These are phyloP conservation scores for Seriola aureovittata DNA, from an alignment of 2,113 vertebrate species.

Conservation along the genomic window DNA sequence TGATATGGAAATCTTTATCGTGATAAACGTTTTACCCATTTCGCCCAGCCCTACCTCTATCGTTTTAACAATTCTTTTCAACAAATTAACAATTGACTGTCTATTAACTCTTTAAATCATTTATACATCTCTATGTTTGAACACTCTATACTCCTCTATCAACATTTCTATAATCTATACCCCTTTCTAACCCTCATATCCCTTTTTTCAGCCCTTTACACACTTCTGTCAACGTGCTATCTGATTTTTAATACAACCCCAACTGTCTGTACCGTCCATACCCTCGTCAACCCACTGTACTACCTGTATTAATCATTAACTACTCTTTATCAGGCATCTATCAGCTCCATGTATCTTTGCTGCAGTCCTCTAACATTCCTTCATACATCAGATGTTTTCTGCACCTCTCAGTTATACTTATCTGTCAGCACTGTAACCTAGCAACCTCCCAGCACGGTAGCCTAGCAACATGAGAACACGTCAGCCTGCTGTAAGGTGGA, in stretches of 20 bases:
- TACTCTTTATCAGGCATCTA: background rate
- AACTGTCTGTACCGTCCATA: too few species aligned
- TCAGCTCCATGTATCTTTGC: background rate
- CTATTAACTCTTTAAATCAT: background rate
- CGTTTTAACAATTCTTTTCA: too few species aligned
- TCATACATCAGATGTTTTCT: background rate
- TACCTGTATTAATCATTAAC: background rate
- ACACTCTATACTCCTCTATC: background rate
- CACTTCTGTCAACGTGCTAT: background rate
- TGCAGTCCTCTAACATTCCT: background rate
- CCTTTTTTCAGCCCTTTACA: too few species aligned
- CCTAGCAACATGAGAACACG: conserved; percentile 57
- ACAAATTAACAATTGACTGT: too few species aligned
- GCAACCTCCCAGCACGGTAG: conserved; percentile 51
- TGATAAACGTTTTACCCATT: too few species aligned
- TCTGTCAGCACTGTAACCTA: conserved; percentile 51
- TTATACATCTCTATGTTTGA: background rate
- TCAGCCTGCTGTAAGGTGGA: conserved; percentile 31
- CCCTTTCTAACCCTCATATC: too few species aligned
- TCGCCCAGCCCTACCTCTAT: too few species aligned
- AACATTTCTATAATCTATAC: too few species aligned
- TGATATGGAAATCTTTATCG: too few species aligned
- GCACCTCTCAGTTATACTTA: conserved; percentile 11
- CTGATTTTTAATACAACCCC: too few species aligned
- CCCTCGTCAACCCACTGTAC: background rate